Evolutionary conservation across 2,888 invertebrate species (phyloP).

Genomic region (Sesia apiformis): DNA sequence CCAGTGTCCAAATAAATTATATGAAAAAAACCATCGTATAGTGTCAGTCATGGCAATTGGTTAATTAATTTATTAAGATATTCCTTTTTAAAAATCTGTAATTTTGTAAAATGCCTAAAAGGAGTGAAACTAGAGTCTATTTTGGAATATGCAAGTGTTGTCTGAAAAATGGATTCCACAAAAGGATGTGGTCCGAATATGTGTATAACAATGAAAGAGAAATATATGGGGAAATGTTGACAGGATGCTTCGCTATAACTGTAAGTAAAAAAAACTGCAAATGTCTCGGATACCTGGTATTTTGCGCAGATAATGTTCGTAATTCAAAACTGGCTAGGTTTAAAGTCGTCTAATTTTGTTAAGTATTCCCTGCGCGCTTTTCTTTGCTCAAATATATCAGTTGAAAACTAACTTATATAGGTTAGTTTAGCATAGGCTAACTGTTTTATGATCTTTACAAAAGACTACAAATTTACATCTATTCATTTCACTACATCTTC

Average conservation of each 20-base stretch:
- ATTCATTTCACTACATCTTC: too few relatives aligned
- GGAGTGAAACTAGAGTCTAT: background rate
- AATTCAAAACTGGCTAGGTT: background rate
- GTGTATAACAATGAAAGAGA: conserved; percentile 21
- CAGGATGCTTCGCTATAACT: conserved; percentile 38
- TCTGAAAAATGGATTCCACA: conserved; percentile 34
- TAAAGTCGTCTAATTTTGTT: background rate
- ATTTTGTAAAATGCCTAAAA: background rate
- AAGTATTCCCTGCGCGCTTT: too few relatives aligned
- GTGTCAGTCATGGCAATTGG: conserved; percentile 3
- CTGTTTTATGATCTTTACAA: too few relatives aligned
- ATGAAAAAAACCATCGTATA: background rate
- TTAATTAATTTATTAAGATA: conserved; percentile 5
- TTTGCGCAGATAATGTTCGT: background rate
- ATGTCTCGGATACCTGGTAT: background rate
- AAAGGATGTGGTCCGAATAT: conserved; percentile 37
- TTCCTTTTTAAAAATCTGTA: background rate
- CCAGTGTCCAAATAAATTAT: too few relatives aligned
- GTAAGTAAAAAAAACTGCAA: conserved; percentile 24
- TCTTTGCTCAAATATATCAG: too few relatives aligned
- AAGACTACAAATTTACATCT: too few relatives aligned
- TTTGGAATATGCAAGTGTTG: conserved; percentile 44
- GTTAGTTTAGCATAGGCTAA: too few relatives aligned
- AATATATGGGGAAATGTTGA: conserved; percentile 44
- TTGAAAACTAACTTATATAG: too few relatives aligned